phyloP scores from a whole-genome alignment of 35 echinoderm and acorn worm species.

The Heliocidaris tuberculata region DNA sequence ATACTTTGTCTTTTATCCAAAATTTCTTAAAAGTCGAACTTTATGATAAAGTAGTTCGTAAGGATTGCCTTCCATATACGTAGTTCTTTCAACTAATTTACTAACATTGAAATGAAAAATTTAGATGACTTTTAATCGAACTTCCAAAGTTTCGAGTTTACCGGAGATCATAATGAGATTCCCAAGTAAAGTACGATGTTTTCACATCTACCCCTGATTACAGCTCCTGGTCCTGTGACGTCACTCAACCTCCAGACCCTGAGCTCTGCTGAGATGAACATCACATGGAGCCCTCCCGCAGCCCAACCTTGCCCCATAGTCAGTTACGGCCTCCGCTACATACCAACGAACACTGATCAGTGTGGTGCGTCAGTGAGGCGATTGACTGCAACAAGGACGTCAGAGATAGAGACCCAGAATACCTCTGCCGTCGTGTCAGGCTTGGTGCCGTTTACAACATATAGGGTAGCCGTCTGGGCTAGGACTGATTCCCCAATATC shows the following conservation, averaged over 20 bases:
- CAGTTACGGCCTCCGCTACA: slow-evolving; percentile 31
- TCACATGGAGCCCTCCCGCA: slow-evolving; percentile 28
- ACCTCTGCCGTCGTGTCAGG: neutral
- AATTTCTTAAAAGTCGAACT: too few species aligned
- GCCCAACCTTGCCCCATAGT: neutral
- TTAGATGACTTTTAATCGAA: neutral
- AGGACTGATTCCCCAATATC: neutral
- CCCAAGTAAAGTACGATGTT: neutral
- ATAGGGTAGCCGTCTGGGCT: neutral
- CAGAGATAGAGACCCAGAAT: neutral
- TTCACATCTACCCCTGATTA: neutral
- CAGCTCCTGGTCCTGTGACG: slow-evolving; percentile 38
- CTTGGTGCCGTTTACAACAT: neutral
- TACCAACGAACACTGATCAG: slow-evolving; percentile 4
- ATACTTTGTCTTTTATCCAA: too few species aligned
- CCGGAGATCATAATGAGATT: neutral
- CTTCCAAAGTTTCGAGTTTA: neutral
- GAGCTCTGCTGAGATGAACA: neutral
- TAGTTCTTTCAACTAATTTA: too few species aligned
- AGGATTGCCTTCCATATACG: too few species aligned
- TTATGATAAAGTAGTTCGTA: too few species aligned
- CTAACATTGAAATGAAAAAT: too few species aligned
- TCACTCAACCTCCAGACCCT: neutral
- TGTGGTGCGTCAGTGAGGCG: neutral
- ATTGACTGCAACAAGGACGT: neutral